Percentiles rank a stretch among this genome's conserved stretches.
These are phyloP conservation scores for Aplysia californica DNA, from an alignment of 1,140 invertebrate species.

Conservation along the genomic window DNA sequence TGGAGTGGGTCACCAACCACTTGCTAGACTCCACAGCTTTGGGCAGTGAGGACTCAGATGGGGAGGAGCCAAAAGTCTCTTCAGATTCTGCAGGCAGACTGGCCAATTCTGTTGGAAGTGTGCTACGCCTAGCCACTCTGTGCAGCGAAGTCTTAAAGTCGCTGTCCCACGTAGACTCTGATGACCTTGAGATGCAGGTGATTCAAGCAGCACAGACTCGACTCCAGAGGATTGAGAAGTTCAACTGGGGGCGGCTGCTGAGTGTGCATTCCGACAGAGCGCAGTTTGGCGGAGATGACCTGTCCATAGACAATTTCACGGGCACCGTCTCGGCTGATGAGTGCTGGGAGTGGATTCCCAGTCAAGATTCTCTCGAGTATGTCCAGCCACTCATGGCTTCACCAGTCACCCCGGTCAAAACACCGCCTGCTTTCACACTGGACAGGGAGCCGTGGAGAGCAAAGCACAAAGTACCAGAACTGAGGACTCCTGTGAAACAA, in stretches of 20 bases:
- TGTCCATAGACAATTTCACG: not conserved
- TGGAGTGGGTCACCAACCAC: slow-evolving; percentile 26
- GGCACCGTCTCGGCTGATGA: not conserved
- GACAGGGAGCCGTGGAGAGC: too few species aligned
- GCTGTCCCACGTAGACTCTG: not conserved
- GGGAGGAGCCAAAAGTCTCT: not conserved
- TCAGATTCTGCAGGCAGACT: not conserved
- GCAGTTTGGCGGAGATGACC: not conserved
- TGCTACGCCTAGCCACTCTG: slow-evolving; percentile 2
- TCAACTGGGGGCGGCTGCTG: not conserved
- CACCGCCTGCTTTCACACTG: not conserved
- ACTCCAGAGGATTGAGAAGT: slow-evolving; percentile 11
- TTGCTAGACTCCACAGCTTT: slow-evolving; percentile 15
- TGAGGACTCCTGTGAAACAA: not conserved
- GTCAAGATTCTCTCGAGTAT: not conserved
- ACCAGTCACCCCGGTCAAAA: not conserved
- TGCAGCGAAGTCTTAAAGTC: not conserved
- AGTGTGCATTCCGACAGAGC: not conserved
- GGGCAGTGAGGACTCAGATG: slow-evolving; percentile 1
- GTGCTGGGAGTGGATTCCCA: not conserved
- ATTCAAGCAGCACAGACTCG: slow-evolving; percentile 1
- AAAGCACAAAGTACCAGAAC: too few species aligned
- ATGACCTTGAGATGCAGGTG: slow-evolving; percentile 25
- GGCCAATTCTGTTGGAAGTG: slow-evolving; percentile 2
- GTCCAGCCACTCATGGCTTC: not conserved